Evolutionary conservation across 1,140 invertebrate species (phyloP), one percentile per base, ranked within the genome.

Genomic region (Catajapyx aquilonaris): DNA sequence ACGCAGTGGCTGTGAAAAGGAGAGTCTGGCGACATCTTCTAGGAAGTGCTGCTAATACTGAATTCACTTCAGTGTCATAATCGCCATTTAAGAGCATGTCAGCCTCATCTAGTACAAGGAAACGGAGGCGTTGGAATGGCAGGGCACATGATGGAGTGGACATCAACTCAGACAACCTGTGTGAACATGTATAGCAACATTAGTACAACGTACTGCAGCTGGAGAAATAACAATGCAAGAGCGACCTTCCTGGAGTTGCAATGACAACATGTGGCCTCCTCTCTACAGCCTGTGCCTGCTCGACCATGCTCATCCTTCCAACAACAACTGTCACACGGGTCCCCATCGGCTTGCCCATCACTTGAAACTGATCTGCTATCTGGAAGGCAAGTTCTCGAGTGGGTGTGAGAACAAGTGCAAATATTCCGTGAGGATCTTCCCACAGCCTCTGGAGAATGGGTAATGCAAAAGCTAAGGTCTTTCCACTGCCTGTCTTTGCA

Each of bases 401-500:
- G 18, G 94, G 93, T 21, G 91, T 94, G 11, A 98, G 60, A 25
- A 97, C 62, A n/a, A 97, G 61, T 20, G 87, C 87, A 69, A 84
- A 97, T 49, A 96, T 81, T 40, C 86, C 80, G 57, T 88, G 87
- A 0, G 91, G 90, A 52, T 88, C 87, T 52, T 90, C 76, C 42
- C 81, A 74, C 11, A 96, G 60, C 44, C 76, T 72, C 55, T 97
- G 85, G 34, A 98, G 55, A 49, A 98, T 90, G 1, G 94, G 94
- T 15, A 98, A 51, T 3, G 85, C 87, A 71, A 96, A 98, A 0
- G 91, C 84, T 49, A 93, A 73, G 4, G 93, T 97, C 67, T 98
- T 98, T 22, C 94, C 94, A 37, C 87, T 94, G 16, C 93, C 94
- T 22, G 94, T 97, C 65, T 95, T 90, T 1, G 90, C 88, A 46